Percentiles rank a stretch among this genome's conserved stretches.
Evolutionary conservation across 2,797 vertebrate species (phyloP).

Genomic region (Valencia hispanica): DNA sequence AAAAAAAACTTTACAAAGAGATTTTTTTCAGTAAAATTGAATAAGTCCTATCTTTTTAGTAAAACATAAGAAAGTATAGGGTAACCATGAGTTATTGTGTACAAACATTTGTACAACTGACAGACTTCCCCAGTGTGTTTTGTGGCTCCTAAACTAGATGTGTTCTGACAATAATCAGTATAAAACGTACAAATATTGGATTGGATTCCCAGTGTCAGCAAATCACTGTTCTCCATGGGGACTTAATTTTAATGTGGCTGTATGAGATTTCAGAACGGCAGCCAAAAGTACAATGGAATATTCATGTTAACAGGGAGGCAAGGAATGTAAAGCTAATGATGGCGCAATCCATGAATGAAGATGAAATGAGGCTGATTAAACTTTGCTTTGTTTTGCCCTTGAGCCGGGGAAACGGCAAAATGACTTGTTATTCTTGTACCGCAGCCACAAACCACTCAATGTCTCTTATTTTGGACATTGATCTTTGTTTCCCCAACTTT

Average conservation of each 20-base stretch:
- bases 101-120: background rate
- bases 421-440: conserved; percentile 74
- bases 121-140: background rate
- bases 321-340: conserved; percentile 56
- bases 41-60: background rate
- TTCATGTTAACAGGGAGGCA: conserved; percentile 50
- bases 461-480: conserved; percentile 62
- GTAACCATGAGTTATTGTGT: background rate
- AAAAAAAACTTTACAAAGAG: no score
- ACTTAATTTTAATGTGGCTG: conserved; percentile 36
- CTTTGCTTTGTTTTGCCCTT: conserved; percentile 63
- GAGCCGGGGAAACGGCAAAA: conserved; percentile 76
- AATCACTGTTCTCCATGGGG: conserved; percentile 31
- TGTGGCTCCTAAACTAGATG: background rate
- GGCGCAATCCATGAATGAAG: conserved; percentile 65
- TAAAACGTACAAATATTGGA: conserved; percentile 21
- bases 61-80: background rate
- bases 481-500: conserved; percentile 24
- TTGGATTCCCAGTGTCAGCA: conserved; percentile 19
- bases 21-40: no score
- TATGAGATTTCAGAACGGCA: conserved; percentile 44
- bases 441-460: conserved; percentile 62
- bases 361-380: conserved; percentile 69
- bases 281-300: conserved; percentile 39
- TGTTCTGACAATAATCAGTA: conserved; percentile 31